phyloP scores from a whole-genome alignment of 2,797 vertebrate genomes.

The Heliangelus exortis region DNA sequence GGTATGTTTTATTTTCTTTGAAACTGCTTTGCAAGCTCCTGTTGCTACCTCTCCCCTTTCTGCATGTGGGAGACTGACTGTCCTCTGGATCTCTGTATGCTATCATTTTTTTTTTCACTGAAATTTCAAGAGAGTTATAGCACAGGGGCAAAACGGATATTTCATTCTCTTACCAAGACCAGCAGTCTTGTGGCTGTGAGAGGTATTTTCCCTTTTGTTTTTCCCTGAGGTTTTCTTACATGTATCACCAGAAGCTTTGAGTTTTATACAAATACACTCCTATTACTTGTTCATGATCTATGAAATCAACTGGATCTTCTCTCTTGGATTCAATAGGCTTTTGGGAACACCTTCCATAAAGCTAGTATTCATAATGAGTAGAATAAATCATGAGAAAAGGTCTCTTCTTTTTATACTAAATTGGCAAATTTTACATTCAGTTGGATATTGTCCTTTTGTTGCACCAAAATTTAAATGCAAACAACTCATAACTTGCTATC shows the following conservation, averaged over 20 bases:
- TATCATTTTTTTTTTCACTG: background rate
- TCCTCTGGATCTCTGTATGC: background rate
- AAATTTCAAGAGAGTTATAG: background rate
- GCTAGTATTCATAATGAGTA: background rate
- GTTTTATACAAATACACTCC: background rate
- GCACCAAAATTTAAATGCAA: background rate
- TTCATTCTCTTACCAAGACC: background rate
- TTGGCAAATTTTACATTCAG: background rate
- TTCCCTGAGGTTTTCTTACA: background rate
- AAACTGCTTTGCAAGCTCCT: background rate
- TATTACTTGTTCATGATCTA: background rate
- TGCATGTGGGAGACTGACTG: background rate
- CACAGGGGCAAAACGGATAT: background rate
- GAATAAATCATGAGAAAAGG: background rate
- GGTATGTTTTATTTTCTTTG: background rate
- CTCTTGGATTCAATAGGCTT: background rate
- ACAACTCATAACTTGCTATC: background rate
- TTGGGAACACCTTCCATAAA: background rate
- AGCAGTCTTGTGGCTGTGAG: background rate
- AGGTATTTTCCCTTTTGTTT: constrained; percentile 6
- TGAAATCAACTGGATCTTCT: background rate
- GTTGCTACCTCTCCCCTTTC: background rate
- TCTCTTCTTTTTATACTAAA: background rate
- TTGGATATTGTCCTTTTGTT: background rate
- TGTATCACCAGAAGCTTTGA: background rate